Evolutionary conservation across 2,888 invertebrate species (phyloP).

Genomic region (Pollenia griseotomentosa): DNA sequence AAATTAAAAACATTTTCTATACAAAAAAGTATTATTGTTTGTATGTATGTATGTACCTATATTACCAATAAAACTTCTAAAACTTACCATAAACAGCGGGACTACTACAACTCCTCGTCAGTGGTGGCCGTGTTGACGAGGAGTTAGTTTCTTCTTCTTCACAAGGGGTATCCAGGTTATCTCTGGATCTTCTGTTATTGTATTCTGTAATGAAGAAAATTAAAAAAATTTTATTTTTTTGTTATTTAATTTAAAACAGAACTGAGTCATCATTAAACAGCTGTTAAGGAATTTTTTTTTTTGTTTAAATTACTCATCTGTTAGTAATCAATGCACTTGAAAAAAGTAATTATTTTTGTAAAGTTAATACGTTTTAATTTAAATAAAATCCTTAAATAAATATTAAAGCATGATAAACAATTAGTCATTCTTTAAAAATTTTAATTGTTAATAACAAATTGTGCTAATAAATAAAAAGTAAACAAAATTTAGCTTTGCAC

Average conservation of each 20-base stretch:
- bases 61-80: neutral
- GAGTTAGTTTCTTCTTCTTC: slow-evolving; percentile 86
- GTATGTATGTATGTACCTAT: too few species aligned
- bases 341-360: neutral
- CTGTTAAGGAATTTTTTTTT: neutral
- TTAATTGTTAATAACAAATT: neutral
- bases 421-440: slow-evolving; percentile 36
- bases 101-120: slow-evolving; percentile 85
- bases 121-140: slow-evolving; percentile 83
- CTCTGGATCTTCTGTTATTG: slow-evolving; percentile 87
- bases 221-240: neutral
- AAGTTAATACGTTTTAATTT: slow-evolving; percentile 26
- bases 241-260: too few species aligned
- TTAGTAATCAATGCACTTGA: slow-evolving; percentile 14
- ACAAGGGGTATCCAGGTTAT: slow-evolving; percentile 86
- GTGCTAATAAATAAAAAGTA: slow-evolving; percentile 28
- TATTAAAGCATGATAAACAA: neutral
- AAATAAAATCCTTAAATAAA: slow-evolving; percentile 24
- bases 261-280: too few species aligned
- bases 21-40: too few species aligned
- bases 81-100: slow-evolving; percentile 85
- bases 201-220: slow-evolving; percentile 86
- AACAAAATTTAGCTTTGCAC: slow-evolving; percentile 3
- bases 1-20: too few species aligned
- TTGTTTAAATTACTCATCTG: neutral